Percentiles rank a stretch among this genome's conserved stretches.
These are phyloP conservation scores for Astyanax mexicanus DNA, from an alignment of 2,797 vertebrate species.

Conservation along the genomic window DNA sequence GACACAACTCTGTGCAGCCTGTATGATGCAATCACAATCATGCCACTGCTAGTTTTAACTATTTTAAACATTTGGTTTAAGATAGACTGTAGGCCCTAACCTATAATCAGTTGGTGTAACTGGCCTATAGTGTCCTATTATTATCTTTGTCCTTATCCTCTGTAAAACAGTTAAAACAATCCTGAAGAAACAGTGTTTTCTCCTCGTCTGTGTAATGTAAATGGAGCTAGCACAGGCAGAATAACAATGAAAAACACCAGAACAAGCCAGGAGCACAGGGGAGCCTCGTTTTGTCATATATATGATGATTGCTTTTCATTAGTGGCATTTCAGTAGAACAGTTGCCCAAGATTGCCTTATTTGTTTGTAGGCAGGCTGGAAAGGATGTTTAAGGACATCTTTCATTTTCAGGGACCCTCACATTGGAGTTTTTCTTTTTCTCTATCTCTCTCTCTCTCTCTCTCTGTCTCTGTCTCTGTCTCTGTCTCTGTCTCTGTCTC, in stretches of 20 bases:
- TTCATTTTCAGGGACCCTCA: slow-evolving; percentile 6
- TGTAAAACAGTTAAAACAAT: background rate
- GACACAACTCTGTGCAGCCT: too few relatives aligned
- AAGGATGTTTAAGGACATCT: slow-evolving; percentile 22
- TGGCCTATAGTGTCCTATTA: too few relatives aligned
- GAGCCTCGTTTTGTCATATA: slow-evolving; percentile 6
- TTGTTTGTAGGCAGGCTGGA: slow-evolving; percentile 12
- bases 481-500: background rate
- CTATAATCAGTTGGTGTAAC: too few relatives aligned
- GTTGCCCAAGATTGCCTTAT: slow-evolving; percentile 1
- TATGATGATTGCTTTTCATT: slow-evolving; percentile 4
- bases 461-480: too few relatives aligned
- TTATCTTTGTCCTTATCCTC: background rate
- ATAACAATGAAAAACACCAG: slow-evolving; percentile 23
- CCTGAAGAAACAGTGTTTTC: background rate
- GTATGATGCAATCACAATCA: too few relatives aligned
- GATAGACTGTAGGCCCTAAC: too few relatives aligned
- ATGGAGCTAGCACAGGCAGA: slow-evolving; percentile 17
- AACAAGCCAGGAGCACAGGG: slow-evolving; percentile 1
- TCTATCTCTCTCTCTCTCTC: background rate
- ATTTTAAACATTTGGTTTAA: too few relatives aligned
- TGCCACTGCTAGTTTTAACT: too few relatives aligned
- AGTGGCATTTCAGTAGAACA: background rate
- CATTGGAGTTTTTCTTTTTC: background rate
- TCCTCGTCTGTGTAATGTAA: slow-evolving; percentile 21